These are phyloP conservation scores for Sebastes oblongus DNA, from an alignment of 2,797 vertebrate species.

Conservation along the genomic window DNA sequence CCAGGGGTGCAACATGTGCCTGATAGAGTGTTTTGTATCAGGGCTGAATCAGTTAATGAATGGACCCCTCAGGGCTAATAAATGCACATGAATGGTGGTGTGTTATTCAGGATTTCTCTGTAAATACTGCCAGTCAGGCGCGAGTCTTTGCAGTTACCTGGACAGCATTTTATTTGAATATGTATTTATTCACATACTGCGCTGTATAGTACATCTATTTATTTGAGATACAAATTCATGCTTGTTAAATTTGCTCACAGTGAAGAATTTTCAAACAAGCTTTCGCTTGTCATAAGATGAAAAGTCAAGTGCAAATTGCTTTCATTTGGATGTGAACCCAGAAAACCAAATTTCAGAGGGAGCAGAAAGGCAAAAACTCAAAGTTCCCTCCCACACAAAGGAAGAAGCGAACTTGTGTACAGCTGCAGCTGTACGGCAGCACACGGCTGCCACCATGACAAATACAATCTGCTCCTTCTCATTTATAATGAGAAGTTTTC, in stretches of 20 bases:
- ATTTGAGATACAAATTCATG: slow-evolving; percentile 1
- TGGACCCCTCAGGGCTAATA: slow-evolving; percentile 69
- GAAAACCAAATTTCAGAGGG: slow-evolving; percentile 40
- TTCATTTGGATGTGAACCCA: slow-evolving; percentile 48
- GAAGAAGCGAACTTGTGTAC: slow-evolving; percentile 4
- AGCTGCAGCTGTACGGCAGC: slow-evolving; percentile 16
- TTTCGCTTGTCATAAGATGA: slow-evolving; percentile 16
- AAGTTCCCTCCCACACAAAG: slow-evolving; percentile 57
- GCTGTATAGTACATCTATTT: not conserved
- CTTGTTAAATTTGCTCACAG: not conserved
- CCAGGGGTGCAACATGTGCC: slow-evolving; percentile 59
- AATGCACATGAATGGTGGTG: slow-evolving; percentile 69
- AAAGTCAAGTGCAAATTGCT: slow-evolving; percentile 48
- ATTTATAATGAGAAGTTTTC: not conserved
- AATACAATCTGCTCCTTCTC: not conserved
- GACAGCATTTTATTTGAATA: slow-evolving; percentile 16
- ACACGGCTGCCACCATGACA: not conserved
- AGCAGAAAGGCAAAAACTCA: slow-evolving; percentile 39
- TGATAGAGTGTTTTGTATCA: slow-evolving; percentile 60
- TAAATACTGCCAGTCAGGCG: slow-evolving; percentile 35
- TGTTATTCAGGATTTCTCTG: slow-evolving; percentile 53
- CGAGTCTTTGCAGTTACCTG: not conserved
- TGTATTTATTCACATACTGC: not conserved
- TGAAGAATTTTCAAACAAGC: not conserved
- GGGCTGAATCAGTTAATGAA: slow-evolving; percentile 59